Conservation (phyloP, 2,888 invertebrate species). For the Mythimna impura region DNA sequence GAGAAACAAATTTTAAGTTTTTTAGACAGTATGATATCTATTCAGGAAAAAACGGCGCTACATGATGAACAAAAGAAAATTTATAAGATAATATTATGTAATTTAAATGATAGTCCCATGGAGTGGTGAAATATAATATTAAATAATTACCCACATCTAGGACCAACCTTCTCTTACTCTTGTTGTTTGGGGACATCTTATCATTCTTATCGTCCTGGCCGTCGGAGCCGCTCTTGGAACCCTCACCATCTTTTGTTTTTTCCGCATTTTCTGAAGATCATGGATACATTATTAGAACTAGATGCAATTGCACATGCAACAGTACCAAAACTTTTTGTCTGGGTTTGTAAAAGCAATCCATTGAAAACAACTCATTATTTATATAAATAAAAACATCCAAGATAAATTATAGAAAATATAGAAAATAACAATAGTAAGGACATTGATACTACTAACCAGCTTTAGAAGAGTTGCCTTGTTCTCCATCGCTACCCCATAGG, state of each 20-base stretch:
- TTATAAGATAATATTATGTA: background rate
- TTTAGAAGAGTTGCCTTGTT: conserved; percentile 81
- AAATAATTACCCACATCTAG: conserved; percentile 64
- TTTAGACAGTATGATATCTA: background rate
- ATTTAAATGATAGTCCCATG: background rate
- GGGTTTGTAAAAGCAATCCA: background rate
- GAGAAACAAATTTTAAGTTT: conserved; percentile 18
- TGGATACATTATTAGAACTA: background rate
- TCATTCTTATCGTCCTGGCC: conserved; percentile 76
- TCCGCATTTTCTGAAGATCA: conserved; percentile 75
- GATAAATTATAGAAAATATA: no score
- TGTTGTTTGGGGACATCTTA: conserved; percentile 74
- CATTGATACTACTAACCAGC: conserved; percentile 68
- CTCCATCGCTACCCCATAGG: conserved; percentile 93
- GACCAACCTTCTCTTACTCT: conserved; percentile 83
- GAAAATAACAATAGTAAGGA: conserved; percentile 8
- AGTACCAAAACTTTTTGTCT: background rate
- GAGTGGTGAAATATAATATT: conserved; percentile 10
- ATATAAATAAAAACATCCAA: background rate
- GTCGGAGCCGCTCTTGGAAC: conserved; percentile 74
- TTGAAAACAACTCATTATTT: background rate
- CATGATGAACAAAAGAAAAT: background rate
- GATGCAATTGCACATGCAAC: background rate
- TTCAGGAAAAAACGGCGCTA: background rate
- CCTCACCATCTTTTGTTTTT: conserved; percentile 77